A percentile compares a stretch with the other conserved stretches of the same genome.
Conservation (phyloP, 1,140 invertebrate genomes). For the Drosophila tani region DNA sequence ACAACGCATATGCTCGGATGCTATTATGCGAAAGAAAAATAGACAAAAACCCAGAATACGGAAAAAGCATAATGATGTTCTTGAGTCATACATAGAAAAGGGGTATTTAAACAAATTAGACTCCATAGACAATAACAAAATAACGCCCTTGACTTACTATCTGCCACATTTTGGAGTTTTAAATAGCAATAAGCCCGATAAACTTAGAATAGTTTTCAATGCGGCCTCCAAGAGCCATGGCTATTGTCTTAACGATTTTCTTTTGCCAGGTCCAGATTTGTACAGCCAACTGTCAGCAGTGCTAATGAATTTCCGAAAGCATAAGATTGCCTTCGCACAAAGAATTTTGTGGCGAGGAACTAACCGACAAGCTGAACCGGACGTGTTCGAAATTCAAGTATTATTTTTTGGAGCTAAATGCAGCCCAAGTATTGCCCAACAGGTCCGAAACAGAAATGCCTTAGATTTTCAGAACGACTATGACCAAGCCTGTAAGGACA, state of each 20-base stretch:
- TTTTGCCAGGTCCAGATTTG: conserved; percentile 24
- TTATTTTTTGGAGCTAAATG: conserved; percentile 34
- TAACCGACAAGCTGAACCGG: background rate
- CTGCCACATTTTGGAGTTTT: conserved; percentile 28
- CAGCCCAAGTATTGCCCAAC: conserved; percentile 23
- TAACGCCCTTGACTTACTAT: conserved; percentile 23
- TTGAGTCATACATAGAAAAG: conserved; percentile 9
- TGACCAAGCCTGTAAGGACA: conserved; percentile 53
- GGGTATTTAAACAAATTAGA: conserved; percentile 9
- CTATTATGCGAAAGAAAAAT: conserved; percentile 15
- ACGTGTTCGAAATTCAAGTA: conserved; percentile 38
- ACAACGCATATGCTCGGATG: background rate
- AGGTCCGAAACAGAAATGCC: conserved; percentile 63
- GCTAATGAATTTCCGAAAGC: conserved; percentile 18
- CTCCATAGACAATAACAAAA: background rate
- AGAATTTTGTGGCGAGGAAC: conserved; percentile 17
- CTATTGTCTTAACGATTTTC: conserved; percentile 33
- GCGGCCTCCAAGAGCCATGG: background rate
- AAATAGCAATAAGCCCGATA: conserved; percentile 32
- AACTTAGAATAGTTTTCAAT: conserved; percentile 28
- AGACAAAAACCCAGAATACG: conserved; percentile 1
- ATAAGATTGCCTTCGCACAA: conserved; percentile 1
- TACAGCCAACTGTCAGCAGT: conserved; percentile 19
- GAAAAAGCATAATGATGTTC: conserved; percentile 1
- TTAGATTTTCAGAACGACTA: conserved; percentile 36